Conservation (phyloP, 2,888 invertebrate species). For the Panopea generosa region DNA sequence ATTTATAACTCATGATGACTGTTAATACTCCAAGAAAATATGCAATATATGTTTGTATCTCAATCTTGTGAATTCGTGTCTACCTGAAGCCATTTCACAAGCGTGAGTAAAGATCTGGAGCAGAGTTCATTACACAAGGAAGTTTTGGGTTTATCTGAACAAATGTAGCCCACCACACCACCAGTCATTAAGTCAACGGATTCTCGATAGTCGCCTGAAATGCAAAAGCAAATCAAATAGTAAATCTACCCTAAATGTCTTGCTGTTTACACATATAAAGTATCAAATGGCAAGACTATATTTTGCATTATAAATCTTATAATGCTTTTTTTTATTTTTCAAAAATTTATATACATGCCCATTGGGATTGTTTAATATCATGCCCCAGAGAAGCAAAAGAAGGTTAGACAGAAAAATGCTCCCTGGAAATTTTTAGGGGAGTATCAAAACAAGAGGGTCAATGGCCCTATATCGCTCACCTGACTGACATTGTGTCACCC, state of each 20-base stretch:
- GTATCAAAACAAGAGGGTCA: too few relatives aligned
- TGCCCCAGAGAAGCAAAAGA: not conserved
- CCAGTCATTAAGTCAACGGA: constrained; percentile 72
- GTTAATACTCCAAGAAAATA: too few relatives aligned
- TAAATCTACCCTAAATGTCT: not conserved
- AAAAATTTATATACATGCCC: not conserved
- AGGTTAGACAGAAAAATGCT: too few relatives aligned
- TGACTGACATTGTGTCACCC: too few relatives aligned
- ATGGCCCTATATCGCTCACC: too few relatives aligned
- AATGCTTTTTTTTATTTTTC: not conserved
- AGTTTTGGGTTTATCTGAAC: constrained; percentile 48
- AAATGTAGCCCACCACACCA: constrained; percentile 66
- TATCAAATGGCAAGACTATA: not conserved
- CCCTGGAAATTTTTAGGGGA: too few relatives aligned
- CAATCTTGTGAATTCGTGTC: too few relatives aligned
- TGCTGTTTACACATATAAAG: not conserved
- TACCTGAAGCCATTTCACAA: constrained; percentile 83
- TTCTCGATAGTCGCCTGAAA: constrained; percentile 67
- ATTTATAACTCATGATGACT: too few relatives aligned
- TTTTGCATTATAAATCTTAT: not conserved
- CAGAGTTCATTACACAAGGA: constrained; percentile 74
- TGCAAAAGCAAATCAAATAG: not conserved
- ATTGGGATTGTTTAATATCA: too few relatives aligned
- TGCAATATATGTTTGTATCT: too few relatives aligned
- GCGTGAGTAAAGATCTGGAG: constrained; percentile 82